These are phyloP conservation scores for Ariopsis seemanni DNA, from an alignment of 2,113 vertebrate species.

Conservation along the genomic window DNA sequence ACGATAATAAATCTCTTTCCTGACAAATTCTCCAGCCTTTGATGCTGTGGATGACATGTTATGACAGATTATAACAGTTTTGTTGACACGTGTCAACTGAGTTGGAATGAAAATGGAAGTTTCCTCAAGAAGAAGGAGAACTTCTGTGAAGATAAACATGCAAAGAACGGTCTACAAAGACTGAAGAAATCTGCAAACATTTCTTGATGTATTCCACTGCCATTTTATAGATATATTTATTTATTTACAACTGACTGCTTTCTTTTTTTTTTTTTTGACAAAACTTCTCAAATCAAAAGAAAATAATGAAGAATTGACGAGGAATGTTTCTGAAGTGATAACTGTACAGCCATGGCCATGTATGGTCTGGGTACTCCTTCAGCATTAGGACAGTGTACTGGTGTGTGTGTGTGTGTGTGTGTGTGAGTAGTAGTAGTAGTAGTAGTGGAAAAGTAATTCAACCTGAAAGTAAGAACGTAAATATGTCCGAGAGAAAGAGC, in stretches of 20 bases:
- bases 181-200: background rate
- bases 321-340: background rate
- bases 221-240: background rate
- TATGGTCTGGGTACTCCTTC: constrained; percentile 24
- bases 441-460: constrained; percentile 27
- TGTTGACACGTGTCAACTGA: background rate
- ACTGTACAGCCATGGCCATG: background rate
- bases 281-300: background rate
- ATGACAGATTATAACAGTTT: background rate
- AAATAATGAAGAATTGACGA: background rate
- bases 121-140: background rate
- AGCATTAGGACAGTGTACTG: background rate
- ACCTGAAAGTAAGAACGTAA: constrained; percentile 11
- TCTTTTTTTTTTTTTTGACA: background rate
- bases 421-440: background rate
- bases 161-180: background rate
- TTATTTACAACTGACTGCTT: background rate
- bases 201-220: background rate
- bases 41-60: too few species aligned
- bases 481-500: constrained; percentile 29
- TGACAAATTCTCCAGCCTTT: background rate
- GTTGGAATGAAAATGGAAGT: too few species aligned
- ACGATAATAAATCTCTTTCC: background rate
- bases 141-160: background rate
- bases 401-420: constrained; percentile 11